Evolutionary conservation across 2,888 invertebrate species (phyloP).

Genomic region (Drosophila phalerata): DNA sequence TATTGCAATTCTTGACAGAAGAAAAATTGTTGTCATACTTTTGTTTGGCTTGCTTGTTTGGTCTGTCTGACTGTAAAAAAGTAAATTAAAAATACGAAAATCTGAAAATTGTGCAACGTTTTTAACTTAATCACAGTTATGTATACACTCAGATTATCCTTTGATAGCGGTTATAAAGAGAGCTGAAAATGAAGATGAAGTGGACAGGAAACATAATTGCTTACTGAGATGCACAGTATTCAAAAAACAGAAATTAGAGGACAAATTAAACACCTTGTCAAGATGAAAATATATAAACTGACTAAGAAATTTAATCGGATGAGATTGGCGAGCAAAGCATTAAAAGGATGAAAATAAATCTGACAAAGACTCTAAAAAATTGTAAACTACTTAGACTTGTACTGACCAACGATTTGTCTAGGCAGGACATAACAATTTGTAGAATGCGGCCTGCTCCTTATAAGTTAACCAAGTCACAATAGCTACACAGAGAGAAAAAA

Average conservation of each 20-base stretch:
- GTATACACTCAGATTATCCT: constrained; percentile 51
- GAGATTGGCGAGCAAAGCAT: neutral
- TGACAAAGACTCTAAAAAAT: neutral
- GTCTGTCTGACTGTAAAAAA: constrained; percentile 6
- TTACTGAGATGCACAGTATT: constrained; percentile 9
- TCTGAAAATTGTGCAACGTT: constrained; percentile 57
- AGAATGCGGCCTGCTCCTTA: constrained; percentile 1
- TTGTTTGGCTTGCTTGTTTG: constrained; percentile 42
- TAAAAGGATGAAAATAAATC: neutral
- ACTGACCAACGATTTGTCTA: neutral
- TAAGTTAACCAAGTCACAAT: neutral
- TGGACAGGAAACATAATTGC: neutral
- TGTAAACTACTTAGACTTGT: neutral
- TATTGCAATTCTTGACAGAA: constrained; percentile 56
- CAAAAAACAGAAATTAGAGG: neutral
- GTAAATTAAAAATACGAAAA: constrained; percentile 36
- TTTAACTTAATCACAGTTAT: constrained; percentile 60
- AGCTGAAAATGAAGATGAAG: neutral
- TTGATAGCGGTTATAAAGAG: constrained; percentile 5
- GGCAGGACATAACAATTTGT: constrained; percentile 3
- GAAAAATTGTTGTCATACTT: constrained; percentile 39
- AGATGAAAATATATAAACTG: neutral
- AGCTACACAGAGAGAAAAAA: neutral
- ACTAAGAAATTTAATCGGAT: neutral
- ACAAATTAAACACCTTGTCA: neutral